These are phyloP conservation scores for Cossypha polioptera DNA, from an alignment of 2,797 vertebrate genomes.

Conservation along the genomic window DNA sequence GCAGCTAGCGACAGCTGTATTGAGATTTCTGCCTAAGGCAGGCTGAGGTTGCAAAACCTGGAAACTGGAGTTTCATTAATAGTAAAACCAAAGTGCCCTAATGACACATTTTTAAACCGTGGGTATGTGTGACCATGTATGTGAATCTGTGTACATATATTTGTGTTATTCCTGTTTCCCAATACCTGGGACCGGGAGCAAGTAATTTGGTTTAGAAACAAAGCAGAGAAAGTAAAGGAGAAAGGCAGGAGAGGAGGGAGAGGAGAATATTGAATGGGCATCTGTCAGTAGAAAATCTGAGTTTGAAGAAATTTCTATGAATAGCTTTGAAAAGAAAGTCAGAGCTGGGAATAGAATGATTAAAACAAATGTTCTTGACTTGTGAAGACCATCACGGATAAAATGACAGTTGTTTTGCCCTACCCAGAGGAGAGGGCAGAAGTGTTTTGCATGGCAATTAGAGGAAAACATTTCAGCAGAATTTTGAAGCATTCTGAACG, in stretches of 20 bases:
- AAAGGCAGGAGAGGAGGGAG: not conserved
- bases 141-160: not conserved
- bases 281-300: not conserved
- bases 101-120: not conserved
- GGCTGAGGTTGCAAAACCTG: not conserved
- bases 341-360: slow-evolving; percentile 27
- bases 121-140: not conserved
- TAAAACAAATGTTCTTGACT: slow-evolving; percentile 24
- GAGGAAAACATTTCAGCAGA: slow-evolving; percentile 40
- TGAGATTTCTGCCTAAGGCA: not conserved
- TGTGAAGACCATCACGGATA: not conserved
- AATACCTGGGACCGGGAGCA: not conserved
- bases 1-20: not conserved
- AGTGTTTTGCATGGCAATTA: slow-evolving; percentile 54
- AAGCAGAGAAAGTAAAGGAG: not conserved
- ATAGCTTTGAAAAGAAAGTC: slow-evolving; percentile 23
- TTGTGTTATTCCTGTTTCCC: not conserved
- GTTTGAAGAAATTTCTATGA: not conserved
- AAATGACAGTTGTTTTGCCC: slow-evolving; percentile 27
- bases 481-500: not conserved
- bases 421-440: slow-evolving; percentile 46
- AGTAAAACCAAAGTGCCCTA: not conserved
- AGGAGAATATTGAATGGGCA: not conserved
- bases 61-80: not conserved
- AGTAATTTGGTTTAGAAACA: not conserved